Conservation (phyloP, 2,888 invertebrate species). For the Girardia tigrina region DNA sequence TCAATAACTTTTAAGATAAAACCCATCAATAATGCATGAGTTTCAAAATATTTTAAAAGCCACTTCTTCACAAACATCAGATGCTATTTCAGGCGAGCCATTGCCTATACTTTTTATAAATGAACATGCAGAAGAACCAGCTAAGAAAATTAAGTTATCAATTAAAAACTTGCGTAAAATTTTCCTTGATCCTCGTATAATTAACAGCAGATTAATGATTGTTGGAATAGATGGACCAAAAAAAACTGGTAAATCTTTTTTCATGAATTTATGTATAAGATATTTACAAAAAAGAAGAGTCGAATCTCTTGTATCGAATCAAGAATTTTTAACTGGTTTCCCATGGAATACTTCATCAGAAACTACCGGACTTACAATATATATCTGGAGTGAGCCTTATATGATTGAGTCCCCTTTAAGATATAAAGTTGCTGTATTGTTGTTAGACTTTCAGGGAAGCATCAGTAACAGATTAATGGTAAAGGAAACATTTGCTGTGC, state of each 20-base stretch:
- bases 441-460: neutral
- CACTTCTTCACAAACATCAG: neutral
- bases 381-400: constrained; percentile 15
- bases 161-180: neutral
- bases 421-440: neutral
- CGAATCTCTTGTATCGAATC: neutral
- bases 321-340: neutral
- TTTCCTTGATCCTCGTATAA: neutral
- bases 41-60: neutral
- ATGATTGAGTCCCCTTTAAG: neutral
- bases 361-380: neutral
- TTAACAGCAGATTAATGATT: neutral
- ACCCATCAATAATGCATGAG: no score
- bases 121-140: neutral
- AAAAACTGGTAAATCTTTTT: neutral
- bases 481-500: neutral
- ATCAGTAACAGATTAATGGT: neutral
- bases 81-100: neutral
- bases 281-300: neutral
- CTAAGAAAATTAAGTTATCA: neutral
- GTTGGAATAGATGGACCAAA: neutral
- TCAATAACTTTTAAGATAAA: no score
- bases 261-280: neutral
- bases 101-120: neutral
- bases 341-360: neutral